Conservation (phyloP, 2,113 vertebrate genomes). For the Oncorhynchus keta region DNA sequence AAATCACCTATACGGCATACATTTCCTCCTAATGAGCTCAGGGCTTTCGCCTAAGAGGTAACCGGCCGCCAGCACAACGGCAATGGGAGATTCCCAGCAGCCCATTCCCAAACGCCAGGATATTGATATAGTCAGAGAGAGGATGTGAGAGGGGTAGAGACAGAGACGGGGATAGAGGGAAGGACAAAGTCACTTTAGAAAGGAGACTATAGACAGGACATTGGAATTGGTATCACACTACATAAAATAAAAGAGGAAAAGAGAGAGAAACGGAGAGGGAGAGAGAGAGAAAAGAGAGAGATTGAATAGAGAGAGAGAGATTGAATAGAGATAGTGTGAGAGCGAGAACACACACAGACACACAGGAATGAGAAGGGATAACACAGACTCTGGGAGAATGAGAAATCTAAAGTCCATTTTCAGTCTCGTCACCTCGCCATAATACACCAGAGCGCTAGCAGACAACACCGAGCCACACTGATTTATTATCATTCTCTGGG, state of each 20-base stretch:
- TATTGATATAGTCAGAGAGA: too few species aligned
- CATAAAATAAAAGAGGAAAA: too few species aligned
- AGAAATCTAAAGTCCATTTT: constrained; percentile 39
- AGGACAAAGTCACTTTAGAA: neutral
- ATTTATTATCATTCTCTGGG: constrained; percentile 49
- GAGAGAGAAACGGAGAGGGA: too few species aligned
- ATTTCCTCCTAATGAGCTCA: constrained; percentile 20
- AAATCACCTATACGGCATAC: constrained; percentile 17
- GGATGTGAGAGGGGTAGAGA: too few species aligned
- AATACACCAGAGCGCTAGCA: constrained; percentile 36
- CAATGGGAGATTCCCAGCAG: too few species aligned
- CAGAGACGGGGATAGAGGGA: too few species aligned
- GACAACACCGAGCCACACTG: constrained; percentile 36
- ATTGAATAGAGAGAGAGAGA: too few species aligned
- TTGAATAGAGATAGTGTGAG: too few species aligned
- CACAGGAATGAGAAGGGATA: neutral
- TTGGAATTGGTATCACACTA: neutral
- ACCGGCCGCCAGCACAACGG: too few species aligned
- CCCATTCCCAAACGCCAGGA: too few species aligned
- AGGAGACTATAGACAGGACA: neutral
- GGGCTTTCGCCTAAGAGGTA: neutral
- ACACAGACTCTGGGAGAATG: constrained; percentile 2
- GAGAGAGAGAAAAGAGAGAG: too few species aligned
- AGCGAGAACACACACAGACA: neutral
- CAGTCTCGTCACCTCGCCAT: constrained; percentile 35